These are phyloP conservation scores for Nebria salina DNA, from an alignment of 2,888 invertebrate genomes.

Conservation along the genomic window DNA sequence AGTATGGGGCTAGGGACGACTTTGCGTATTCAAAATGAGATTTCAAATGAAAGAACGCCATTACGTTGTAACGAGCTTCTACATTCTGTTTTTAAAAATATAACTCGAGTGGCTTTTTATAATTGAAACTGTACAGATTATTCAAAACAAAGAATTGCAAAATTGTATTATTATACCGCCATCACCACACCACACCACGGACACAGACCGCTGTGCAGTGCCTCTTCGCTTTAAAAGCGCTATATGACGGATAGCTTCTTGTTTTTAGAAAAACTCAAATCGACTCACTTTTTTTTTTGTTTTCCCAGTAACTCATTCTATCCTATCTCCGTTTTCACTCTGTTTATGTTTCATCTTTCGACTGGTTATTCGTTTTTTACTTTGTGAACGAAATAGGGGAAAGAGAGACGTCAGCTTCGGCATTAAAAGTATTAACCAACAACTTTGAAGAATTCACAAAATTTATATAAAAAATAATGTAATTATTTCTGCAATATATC, in stretches of 20 bases:
- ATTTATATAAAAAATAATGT: too few relatives aligned
- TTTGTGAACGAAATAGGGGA: not conserved
- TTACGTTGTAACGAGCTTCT: slow-evolving; percentile 43
- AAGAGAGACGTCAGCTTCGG: not conserved
- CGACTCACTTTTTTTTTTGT: slow-evolving; percentile 9
- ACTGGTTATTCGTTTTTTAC: slow-evolving; percentile 6
- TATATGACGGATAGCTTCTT: slow-evolving; percentile 24
- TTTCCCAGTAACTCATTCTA: slow-evolving; percentile 2
- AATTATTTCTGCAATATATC: too few relatives aligned
- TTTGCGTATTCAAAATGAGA: slow-evolving; percentile 40
- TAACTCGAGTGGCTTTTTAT: slow-evolving; percentile 36
- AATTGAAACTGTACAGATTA: slow-evolving; percentile 43
- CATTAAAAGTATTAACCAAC: not conserved
- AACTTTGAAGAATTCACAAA: not conserved
- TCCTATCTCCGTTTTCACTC: not conserved
- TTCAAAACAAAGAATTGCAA: slow-evolving; percentile 46
- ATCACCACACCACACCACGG: not conserved
- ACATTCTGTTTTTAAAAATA: slow-evolving; percentile 39
- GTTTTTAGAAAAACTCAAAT: slow-evolving; percentile 15
- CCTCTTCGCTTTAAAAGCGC: not conserved
- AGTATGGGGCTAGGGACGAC: not conserved
- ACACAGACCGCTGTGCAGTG: not conserved
- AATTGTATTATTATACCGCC: slow-evolving; percentile 40
- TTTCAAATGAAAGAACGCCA: slow-evolving; percentile 44
- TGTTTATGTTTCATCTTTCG: slow-evolving; percentile 19